A percentile compares a stretch with the other conserved stretches of the same genome.
Conservation (phyloP, 2,797 vertebrate genomes). For the Aplochiton taeniatus region DNA sequence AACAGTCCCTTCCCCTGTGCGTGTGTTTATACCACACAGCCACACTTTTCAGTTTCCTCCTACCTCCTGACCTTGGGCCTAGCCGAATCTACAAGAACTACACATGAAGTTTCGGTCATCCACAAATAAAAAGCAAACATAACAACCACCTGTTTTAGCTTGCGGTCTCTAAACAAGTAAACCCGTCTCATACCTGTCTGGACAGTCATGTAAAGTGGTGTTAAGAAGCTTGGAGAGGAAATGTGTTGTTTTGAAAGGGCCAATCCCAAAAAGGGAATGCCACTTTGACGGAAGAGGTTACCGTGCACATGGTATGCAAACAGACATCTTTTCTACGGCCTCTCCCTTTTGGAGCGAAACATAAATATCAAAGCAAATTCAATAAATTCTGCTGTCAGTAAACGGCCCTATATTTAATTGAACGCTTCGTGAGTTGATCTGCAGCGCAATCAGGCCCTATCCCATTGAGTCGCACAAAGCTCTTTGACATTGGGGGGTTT, state of each 20-base stretch:
- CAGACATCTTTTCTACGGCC: too few species aligned
- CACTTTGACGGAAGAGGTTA: not conserved
- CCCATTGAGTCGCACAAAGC: not conserved
- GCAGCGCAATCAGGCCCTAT: too few species aligned
- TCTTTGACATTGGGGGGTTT: slow-evolving; percentile 31
- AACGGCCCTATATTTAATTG: too few species aligned
- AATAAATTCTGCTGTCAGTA: not conserved
- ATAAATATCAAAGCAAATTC: not conserved
- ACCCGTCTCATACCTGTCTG: slow-evolving; percentile 5
- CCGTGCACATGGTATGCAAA: too few species aligned
- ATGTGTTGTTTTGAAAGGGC: not conserved
- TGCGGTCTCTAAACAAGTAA: slow-evolving; percentile 15
- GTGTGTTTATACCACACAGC: slow-evolving; percentile 37
- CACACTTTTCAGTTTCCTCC: slow-evolving; percentile 29
- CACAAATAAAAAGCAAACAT: slow-evolving; percentile 8
- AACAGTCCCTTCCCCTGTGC: slow-evolving; percentile 23
- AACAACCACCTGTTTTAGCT: slow-evolving; percentile 21
- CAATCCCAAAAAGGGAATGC: not conserved
- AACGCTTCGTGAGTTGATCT: too few species aligned
- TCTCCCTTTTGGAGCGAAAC: not conserved
- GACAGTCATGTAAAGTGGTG: slow-evolving; percentile 5
- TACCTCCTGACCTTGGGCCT: slow-evolving; percentile 17
- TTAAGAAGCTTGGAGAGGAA: slow-evolving; percentile 14
- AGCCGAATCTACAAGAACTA: slow-evolving; percentile 38
- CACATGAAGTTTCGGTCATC: slow-evolving; percentile 24